Evolutionary conservation across 2,113 vertebrate genomes (phyloP), one percentile per base, ranked within the genome.

Genomic region (Morone saxatilis): DNA sequence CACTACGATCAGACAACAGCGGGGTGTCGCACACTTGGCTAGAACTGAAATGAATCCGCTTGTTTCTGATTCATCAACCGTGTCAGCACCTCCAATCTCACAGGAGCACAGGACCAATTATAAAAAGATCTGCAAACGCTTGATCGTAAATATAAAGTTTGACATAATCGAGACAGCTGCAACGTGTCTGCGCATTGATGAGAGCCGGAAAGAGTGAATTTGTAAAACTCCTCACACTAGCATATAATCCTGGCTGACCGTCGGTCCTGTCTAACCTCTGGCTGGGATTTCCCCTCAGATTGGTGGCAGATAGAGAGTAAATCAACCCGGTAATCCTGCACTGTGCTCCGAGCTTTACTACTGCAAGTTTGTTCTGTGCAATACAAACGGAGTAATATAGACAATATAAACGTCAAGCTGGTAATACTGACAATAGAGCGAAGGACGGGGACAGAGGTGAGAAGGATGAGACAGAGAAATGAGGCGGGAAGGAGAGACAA

Each of bases 321-420:
- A 83, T 78, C 68, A 78, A 9, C 74, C 66, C 41, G 66, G 59
- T 75, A 83, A 90, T 85, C 67, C 68, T 85, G 41, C 65, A 9
- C 54, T 47, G 69, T 17, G 59, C 31, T 47, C 7, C 8, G 31
- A 78, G 71, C 31, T 40, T 60, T 51, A 41, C 50, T 50, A 4
- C 14, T 36, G 43, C 40, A 11, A 59, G 0, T 73, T 75, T 77
- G 48, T 56, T 59, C 69, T 69, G 57, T 68, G 70, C 47, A 70
- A 82, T 61, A 71, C 53, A 83, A 66, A 81, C 65, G 6, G 80
- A 77, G 61, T 25, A 22, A 66, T 48, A 40, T 7, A 25, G 57
- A 74, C 47, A 57, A 66, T 36, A 56, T 69, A 67, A 60, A 50
- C 3, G 38, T 38, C 38, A 56, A 17, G 62, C 40, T 47, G 3